Base-by-base conservation (phyloP, 2,113 vertebrate species). In the Corydoras sp. region DNA sequence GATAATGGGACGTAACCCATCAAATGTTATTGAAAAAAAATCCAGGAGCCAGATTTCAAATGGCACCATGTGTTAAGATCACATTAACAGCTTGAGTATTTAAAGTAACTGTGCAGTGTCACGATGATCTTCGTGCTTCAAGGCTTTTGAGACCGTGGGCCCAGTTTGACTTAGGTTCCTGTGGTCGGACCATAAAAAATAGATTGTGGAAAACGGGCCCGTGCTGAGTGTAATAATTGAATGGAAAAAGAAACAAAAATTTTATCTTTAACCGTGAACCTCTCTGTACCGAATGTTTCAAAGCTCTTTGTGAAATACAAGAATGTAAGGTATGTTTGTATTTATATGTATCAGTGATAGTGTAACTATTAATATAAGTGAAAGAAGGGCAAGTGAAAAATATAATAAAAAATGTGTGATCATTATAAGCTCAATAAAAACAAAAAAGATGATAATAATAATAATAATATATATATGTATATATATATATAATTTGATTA, bases 171-270 rank as follows among this genome's bases (percentile, higher is more conserved):
- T 79, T 82, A 83, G 71, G 30, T 53, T 66, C 64, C 72, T 70
- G 84, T 82, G 80, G 81, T 73, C 76, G 73, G 62, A 71, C 82
- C 77, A 76, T 89, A 86, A 88, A 89, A 24, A 89, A 81, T 83
- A 84, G 84, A 87, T 85, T 87, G 83, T 87, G 79, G 82, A 85
- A 86, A 87, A 87, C 81, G 82, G 77, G 80, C 30, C 61, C 87
- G 88, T 49, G 82, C 86, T 86, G 86, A 67, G 85, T 76, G 73
- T 74, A 77, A 82, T 86, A 85, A 81, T 85, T 72, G 54, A 56
- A 71, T 66, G 72, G 56, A 77, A 77, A 65, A 58, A 65, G 49
- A 74, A 58, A 62, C 56, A 54, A 60, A 60, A 69, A 73, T 29
- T 35, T 67, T 67, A 73, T 62, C 8, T 35, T 67, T 73, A n/a